Percentiles rank a stretch among this genome's conserved stretches.
These are phyloP conservation scores for Rhopalosiphum maidis DNA, from an alignment of 1,140 invertebrate species.

Conservation along the genomic window DNA sequence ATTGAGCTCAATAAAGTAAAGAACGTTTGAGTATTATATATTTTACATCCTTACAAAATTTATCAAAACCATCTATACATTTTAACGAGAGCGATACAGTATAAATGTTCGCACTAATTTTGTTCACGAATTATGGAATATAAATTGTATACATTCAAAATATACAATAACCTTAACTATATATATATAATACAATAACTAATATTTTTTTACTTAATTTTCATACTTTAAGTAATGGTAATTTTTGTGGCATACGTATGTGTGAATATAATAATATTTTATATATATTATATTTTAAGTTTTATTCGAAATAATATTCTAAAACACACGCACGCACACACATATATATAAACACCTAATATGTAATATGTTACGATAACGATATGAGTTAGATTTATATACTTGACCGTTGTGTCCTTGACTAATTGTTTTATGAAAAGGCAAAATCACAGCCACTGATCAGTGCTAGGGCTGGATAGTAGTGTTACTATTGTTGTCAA, in stretches of 20 bases:
- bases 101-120: not conserved
- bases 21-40: not conserved
- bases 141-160: not conserved
- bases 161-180: not conserved
- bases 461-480: not conserved
- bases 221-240: not conserved
- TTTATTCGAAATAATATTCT: not conserved
- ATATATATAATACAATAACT: too few relatives aligned
- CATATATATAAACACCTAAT: not conserved
- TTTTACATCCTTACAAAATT: not conserved
- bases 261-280: not conserved
- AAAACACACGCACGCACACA: too few relatives aligned
- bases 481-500: conserved; percentile 21
- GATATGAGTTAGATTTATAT: not conserved
- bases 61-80: not conserved
- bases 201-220: not conserved
- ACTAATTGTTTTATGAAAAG: conserved; percentile 1
- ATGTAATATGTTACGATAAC: not conserved
- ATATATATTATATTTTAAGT: too few relatives aligned
- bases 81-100: not conserved
- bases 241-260: not conserved
- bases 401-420: not conserved
- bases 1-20: too few relatives aligned
- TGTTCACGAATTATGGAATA: not conserved
- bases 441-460: not conserved